Conservation (phyloP, 2,888 invertebrate genomes). For the Perizoma flavofasciatum region DNA sequence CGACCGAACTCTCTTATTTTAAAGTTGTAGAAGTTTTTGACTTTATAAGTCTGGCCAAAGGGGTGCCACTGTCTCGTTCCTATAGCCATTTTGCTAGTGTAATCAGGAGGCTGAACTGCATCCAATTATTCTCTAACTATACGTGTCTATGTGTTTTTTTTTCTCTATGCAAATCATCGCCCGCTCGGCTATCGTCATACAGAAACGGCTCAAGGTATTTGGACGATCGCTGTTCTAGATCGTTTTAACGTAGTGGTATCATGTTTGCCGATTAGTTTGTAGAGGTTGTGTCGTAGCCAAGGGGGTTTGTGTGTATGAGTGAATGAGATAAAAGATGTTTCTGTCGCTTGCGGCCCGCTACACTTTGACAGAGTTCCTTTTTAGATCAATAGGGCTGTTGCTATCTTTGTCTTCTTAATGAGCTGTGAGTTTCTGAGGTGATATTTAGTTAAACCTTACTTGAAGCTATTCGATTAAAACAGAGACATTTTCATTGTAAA, state of each 20-base stretch:
- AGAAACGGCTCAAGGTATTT: slow-evolving; percentile 84
- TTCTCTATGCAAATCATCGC: slow-evolving; percentile 88
- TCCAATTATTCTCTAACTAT: slow-evolving; percentile 84
- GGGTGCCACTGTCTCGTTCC: too few species aligned
- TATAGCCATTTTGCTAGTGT: slow-evolving; percentile 14
- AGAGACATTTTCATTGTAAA: too few species aligned
- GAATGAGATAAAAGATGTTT: slow-evolving; percentile 65
- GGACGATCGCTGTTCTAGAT: slow-evolving; percentile 43
- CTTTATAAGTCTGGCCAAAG: too few species aligned
- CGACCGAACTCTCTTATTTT: too few species aligned
- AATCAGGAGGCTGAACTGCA: slow-evolving; percentile 61
- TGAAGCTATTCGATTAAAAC: too few species aligned
- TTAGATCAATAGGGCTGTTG: too few species aligned
- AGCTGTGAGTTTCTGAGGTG: too few species aligned
- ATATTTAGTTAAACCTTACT: too few species aligned
- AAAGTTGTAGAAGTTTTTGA: too few species aligned
- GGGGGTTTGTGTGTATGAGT: slow-evolving; percentile 78
- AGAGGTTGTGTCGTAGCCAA: slow-evolving; percentile 83
- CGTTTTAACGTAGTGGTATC: slow-evolving; percentile 65
- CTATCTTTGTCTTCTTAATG: too few species aligned
- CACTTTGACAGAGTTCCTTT: too few species aligned
- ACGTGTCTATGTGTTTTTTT: slow-evolving; percentile 87
- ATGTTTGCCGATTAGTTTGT: slow-evolving; percentile 73
- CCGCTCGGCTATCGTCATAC: slow-evolving; percentile 84
- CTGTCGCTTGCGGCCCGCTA: slow-evolving; percentile 44